Evolutionary conservation across 2,888 invertebrate species (phyloP), one percentile per base, ranked within the genome.

Genomic region (Drosophila engyochracea): DNA sequence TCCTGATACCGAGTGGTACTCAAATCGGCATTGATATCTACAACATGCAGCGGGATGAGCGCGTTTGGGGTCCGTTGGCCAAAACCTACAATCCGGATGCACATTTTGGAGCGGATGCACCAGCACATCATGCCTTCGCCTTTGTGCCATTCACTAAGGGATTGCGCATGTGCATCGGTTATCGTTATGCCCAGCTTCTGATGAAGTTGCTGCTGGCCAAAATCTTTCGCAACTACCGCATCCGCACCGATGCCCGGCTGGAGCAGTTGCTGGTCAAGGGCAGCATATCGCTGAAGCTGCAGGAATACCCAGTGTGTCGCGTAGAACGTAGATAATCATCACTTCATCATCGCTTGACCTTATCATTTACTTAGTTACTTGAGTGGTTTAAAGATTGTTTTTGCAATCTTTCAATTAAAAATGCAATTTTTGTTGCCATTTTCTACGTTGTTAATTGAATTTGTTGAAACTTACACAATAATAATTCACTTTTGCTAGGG

Each of bases 81-180:
- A 76, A 53, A 9, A 74, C 73, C 33, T 93, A 91, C 57, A 84
- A 89, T 65, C 93, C 93, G 14, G 93, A 93, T 30, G 86, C 84
- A 25, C 92, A 93, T 74, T 93, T 93, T 64, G 87, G 86, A 0
- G 47, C 79, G 0, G 76, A 78, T 16, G 83, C 89, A 0, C 30
- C 78, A 1, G 16, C n/a, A 54, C 83, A 54, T 28, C 91, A 91
- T 73, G 79, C 92, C 1, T 93, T 92, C 47, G 91, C 92, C 22
- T 93, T 89, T 74, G 77, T 93, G 54, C 93, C 93, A 0, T 93
- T 93, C 69, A 92, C 92, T 0, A 92, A 92, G 58, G 93, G 93
- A 19, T 70, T 92, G 49, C 86, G 93, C 31, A 93, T 92, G 93
- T 93, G 93, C 69, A 92, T 93, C 61, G 92, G 92, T 33, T 92